Evolutionary conservation across 2,797 vertebrate genomes (phyloP).

Genomic region (Dendrocincla tyrannina): DNA sequence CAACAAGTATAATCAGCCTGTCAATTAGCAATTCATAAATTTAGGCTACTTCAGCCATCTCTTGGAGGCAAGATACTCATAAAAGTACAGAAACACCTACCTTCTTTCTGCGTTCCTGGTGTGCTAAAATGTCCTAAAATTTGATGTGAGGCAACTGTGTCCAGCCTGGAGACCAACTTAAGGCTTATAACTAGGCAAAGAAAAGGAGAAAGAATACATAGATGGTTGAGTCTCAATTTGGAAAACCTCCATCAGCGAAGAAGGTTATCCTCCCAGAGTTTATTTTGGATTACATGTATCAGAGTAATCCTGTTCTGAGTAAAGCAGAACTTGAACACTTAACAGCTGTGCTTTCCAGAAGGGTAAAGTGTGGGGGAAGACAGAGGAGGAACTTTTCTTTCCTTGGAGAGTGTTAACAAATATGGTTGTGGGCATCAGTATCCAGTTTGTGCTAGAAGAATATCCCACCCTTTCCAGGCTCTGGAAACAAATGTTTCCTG

Average conservation of each 20-base stretch:
- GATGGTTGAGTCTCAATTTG: neutral
- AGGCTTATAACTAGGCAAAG: neutral
- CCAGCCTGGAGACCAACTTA: neutral
- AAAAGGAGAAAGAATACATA: neutral
- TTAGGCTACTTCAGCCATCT: neutral
- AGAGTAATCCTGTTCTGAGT: neutral
- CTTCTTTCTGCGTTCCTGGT: neutral
- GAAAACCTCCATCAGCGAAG: neutral
- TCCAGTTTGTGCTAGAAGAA: neutral
- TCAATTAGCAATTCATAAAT: no score
- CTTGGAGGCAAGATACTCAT: neutral
- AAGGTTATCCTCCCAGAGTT: neutral
- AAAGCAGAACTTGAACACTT: neutral
- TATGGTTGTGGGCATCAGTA: neutral
- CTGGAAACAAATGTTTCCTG: neutral
- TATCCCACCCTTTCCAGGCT: neutral
- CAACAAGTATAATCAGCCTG: no score
- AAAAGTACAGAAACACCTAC: neutral
- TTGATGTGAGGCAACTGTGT: neutral
- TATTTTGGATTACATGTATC: neutral
- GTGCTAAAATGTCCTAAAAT: neutral
- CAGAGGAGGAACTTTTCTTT: neutral
- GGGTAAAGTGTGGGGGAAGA: neutral
- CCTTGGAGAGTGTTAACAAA: neutral
- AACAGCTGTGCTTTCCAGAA: neutral